Evolutionary conservation across 2,888 invertebrate species (phyloP), one percentile per base, ranked within the genome.

Genomic region (Meiosimyza platycephala): DNA sequence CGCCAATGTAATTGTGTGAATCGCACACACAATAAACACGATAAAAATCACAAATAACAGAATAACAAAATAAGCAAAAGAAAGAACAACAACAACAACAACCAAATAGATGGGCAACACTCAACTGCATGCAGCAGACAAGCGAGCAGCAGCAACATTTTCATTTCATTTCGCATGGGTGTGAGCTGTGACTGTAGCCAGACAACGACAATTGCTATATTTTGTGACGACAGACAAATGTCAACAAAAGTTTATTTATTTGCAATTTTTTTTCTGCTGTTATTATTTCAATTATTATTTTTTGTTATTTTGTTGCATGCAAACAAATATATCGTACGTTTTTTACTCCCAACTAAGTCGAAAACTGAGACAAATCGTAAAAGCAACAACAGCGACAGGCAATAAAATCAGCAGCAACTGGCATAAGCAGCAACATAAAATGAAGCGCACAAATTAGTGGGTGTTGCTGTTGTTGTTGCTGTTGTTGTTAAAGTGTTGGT

Each of bases 141-240:
- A 68, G 48, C 22, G 55, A 57, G 54, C 67, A 67, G 67, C 54
- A 33, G 33, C 40, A 68, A 7, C 54, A 40, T 40, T 40, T 40
- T 40, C n/a, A 33, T 62, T 62, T 40, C 28, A 28, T 55, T 18
- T 55, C 13, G 55, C 22, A 13, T 55, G 55, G 13, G 22, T 55
- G 55, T 55, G 22, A 28, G 40, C 40, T 28, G 40, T 62, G 62
- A 13, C 22, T 40, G 40, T 13, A 7, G 11, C 15, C 62, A 62
- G 40, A 62, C 62, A 62, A 40, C 62, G 40, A 40, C 40, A 40
- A 40, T 40, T 40, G 40, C 40, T 40, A 40, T 40, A 40, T 40
- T 40, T 16, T 33, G 62, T 62, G 62, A 62, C 62, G 47, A 62
- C 62, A 62, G 62, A 62, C 62, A 47, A 55, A 47, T 62, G 62